A percentile compares a stretch with the other conserved stretches of the same genome.
Evolutionary conservation across 1,140 invertebrate species (phyloP).

Genomic region (Aleiodes sp.): DNA sequence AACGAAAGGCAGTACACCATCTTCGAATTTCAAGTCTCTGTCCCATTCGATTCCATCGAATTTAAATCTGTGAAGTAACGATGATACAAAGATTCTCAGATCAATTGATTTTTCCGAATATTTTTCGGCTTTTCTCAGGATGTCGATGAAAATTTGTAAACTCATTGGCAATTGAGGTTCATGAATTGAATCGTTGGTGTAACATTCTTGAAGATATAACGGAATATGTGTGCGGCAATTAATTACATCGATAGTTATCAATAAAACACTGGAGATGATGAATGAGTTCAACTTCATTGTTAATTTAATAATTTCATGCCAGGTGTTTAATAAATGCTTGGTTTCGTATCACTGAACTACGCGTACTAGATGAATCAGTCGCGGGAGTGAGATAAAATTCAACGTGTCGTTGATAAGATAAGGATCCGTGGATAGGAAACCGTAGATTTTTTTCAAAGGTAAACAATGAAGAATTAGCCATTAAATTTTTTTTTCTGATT

Average conservation of each 20-base stretch:
- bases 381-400: conserved; percentile 16
- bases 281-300: neutral
- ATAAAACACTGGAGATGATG: neutral
- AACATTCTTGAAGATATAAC: conserved; percentile 64
- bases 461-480: neutral
- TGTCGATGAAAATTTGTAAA: conserved; percentile 65
- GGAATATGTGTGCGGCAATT: conserved; percentile 55
- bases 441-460: neutral
- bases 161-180: conserved; percentile 59
- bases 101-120: conserved; percentile 57
- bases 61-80: conserved; percentile 69
- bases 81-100: conserved; percentile 64
- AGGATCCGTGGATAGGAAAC: neutral
- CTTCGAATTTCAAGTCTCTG: conserved; percentile 57
- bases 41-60: conserved; percentile 72
- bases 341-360: neutral
- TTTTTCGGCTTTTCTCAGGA: conserved; percentile 67
- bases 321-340: neutral
- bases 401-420: conserved; percentile 33
- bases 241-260: conserved; percentile 20
- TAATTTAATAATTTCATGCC: neutral
- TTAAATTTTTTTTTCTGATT: neutral
- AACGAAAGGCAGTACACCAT: conserved; percentile 68
- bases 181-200: conserved; percentile 57
- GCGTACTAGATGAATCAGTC: conserved; percentile 26